Evolutionary conservation across 2,797 vertebrate species (phyloP), one percentile per base, ranked within the genome.

Genomic region (Hafferia zeledoni): DNA sequence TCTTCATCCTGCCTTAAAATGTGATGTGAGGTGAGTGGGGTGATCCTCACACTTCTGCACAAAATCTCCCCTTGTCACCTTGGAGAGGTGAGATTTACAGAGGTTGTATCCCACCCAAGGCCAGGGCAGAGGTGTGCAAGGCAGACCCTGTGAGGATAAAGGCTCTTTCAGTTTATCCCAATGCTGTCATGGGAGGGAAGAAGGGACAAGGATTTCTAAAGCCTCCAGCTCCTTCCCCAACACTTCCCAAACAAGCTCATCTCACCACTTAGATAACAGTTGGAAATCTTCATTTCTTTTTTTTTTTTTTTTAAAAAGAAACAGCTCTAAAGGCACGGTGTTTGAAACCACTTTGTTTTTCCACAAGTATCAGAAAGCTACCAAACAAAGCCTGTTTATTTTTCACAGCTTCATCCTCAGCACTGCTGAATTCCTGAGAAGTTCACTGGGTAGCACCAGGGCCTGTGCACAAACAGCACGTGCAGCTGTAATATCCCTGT

Each of bases 1-100:
- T 46, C 16, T 10, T 61, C 4, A 3, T 19, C 60, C 50, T 60
- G 33, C 59, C 39, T 65, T 22, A 5, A 25, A 43, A 8, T 7
- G 20, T 1, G 0, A 24, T 1, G 2, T 16, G 37, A 65, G 52
- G 25, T 3, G 5, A 47, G 24, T 0, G 0, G 56, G 69, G 35
- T 33, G 41, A 8, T 35, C 31, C 12, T 83, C 50, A 24, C 59
- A 16, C 43, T 35, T 63, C 33, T 39, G 15, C n/a, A 7, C 9
- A 24, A 24, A 25, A 8, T 11, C 31, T 50, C 47, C 4, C 35
- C 53, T 37, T 1, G 0, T 15, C 25, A 10, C 13, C 31, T 37
- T 0, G 0, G 57, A 22, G n/a, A 25, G 24, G 44, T 52, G 87
- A 39, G 50, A 4, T 16, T 39, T 15, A 1, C 2, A 25, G 79